Conservation (phyloP, 2,888 invertebrate genomes). For the Adela reaumurella region DNA sequence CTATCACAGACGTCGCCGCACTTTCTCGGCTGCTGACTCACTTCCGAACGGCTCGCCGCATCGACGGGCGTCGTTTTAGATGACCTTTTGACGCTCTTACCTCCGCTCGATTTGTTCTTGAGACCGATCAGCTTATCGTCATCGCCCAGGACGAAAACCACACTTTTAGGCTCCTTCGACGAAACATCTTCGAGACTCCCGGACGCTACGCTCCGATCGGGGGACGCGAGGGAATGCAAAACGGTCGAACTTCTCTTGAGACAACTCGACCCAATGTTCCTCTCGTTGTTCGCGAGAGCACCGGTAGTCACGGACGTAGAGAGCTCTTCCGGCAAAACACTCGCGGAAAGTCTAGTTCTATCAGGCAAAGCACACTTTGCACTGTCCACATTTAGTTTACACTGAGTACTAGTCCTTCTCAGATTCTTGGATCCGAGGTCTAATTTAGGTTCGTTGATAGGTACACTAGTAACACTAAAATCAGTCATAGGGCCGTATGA, state of each 20-base stretch:
- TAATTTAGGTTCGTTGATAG: background rate
- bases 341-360: background rate
- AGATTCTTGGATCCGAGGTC: background rate
- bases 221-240: conserved; percentile 15
- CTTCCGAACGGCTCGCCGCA: conserved; percentile 17
- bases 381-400: background rate
- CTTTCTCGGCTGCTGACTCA: conserved; percentile 2
- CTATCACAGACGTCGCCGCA: conserved; percentile 21
- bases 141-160: conserved; percentile 69
- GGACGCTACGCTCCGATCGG: conserved; percentile 24
- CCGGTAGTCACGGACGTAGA: no score
- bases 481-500: background rate
- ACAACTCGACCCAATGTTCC: conserved; percentile 17
- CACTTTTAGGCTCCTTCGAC: conserved; percentile 36
- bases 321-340: background rate
- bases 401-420: background rate
- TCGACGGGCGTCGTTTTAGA: conserved; percentile 26
- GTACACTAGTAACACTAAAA: background rate
- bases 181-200: no score
- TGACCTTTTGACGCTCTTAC: conserved; percentile 41
- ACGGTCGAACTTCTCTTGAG: conserved; percentile 32
- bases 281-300: background rate
- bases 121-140: conserved; percentile 65
- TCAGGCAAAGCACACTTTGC: background rate
- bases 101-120: conserved; percentile 50